Base-by-base conservation (phyloP, 2,797 vertebrate species). In the Antrozous pallidus region DNA sequence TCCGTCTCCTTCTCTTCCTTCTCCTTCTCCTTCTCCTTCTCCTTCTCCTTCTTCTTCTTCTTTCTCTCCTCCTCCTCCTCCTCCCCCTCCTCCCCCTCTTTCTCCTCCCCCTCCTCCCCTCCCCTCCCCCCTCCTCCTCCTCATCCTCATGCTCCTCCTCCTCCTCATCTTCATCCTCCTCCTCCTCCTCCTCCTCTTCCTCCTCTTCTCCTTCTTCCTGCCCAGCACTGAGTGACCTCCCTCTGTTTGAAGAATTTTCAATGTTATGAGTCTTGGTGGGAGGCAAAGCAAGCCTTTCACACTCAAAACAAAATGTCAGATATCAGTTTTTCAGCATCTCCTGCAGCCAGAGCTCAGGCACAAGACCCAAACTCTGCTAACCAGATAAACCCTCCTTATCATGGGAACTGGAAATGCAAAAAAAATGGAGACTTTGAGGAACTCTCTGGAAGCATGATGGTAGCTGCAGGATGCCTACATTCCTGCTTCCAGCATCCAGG, bases 201-300 rank as follows among this genome's bases (percentile, higher is more conserved):
- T 54, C 20, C 2, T 54, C 2, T 2, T 36, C 45, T 40, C 40
- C 17, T 17, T 56, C 18, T 51, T 33, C 31, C 36, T 67, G 31
- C 33, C 36, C 36, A 51, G 33, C 11, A 20, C 4, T 65, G 74
- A 88, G 54, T 90, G 80, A 56, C 42, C 63, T 88, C 49, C 33
- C 42, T 71, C 4, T 65, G 8, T 94, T 36, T 82, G 77, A 87
- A 89, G 81, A 71, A 77, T 88, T 95, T 80, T 65, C 36, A 90
- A 13, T n/a, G 54, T 71, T 79, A 17, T 42, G 49, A 56, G 54
- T 63, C 73, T 85, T 69, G 78, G 81, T 75, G 38, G 49, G 5
- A 73, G 56, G 69, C 69, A 92, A 71, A 83, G 49, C 17, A 90
- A 81, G 22, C 14, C 82, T 63, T 75, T 67, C 40, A 88, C 26